Evolutionary conservation across 2,113 vertebrate species (phyloP).

Genomic region (Clupea harengus): DNA sequence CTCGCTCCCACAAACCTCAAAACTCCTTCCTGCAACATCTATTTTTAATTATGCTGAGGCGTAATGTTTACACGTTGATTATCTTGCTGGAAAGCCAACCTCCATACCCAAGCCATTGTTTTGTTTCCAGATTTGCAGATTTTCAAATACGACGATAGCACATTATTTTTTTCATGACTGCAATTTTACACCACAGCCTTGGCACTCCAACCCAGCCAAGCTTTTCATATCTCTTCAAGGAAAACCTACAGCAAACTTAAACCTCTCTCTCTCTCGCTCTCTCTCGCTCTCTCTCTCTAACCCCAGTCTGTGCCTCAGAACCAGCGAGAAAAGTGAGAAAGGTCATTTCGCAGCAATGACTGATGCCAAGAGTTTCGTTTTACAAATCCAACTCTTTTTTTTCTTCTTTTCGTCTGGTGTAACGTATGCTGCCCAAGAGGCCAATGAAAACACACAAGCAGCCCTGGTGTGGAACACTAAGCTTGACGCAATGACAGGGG

Average conservation of each 20-base stretch:
- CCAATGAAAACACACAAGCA: constrained; percentile 25
- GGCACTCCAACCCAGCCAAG: neutral
- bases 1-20: neutral
- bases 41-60: neutral
- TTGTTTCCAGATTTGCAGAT: constrained; percentile 9
- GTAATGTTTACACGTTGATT: neutral
- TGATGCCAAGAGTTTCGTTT: constrained; percentile 29
- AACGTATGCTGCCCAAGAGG: constrained; percentile 51
- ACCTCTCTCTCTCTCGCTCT: neutral
- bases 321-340: neutral
- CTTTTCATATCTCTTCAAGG: neutral
- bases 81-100: neutral
- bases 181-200: neutral
- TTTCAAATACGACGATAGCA: neutral
- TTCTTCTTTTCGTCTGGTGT: constrained; percentile 32
- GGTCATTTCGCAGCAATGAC: constrained; percentile 38
- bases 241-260: neutral
- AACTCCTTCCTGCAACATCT: neutral
- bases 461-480: constrained; percentile 49
- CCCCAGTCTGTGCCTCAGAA: neutral
- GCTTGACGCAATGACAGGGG: constrained; percentile 62
- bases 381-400: constrained; percentile 39
- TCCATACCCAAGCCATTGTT: neutral
- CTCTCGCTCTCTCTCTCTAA: neutral
- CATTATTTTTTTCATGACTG: neutral